Base-by-base conservation (phyloP, 2,888 invertebrate genomes). In the Hypsopygia costalis region DNA sequence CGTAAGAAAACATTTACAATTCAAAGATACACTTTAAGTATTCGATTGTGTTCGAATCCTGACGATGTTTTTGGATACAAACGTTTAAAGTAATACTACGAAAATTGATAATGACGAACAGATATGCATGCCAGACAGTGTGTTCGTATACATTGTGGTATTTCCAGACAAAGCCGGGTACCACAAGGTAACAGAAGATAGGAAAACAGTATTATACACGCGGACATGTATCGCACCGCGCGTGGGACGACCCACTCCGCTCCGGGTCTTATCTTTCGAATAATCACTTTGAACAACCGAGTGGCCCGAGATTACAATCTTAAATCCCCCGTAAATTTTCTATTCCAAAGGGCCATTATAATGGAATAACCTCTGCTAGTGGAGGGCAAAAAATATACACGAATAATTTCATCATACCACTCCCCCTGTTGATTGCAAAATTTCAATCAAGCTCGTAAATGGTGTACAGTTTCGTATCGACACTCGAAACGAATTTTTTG, bases 361-460 rank as follows among this genome's bases (percentile, higher is more conserved):
- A 81, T 75, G 69, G 69, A 78, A 79, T 73, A 80, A 79, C 74
- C 74, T 79, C 75, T 59, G 61, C 62, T 62, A 63, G 67, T 69
- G 66, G 66, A 70, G 77, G 73, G 74, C 62, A 69, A 81, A 85
- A 86, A 81, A 81, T 82, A 76, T 85, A 86, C 73, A 82, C 71
- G 72, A 82, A 87, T 87, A 87, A 88, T 86, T 87, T 79, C 79
- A 85, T 83, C 81, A 82, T 76, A 70, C 58, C 63, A 67, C 78
- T 77, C 81, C 83, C 85, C 85, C 74, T 77, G 81, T 81, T 86
- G 85, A 86, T 87, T 87, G 87, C 86, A 55, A 88, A 87, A 87
- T 87, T 88, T 87, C 87, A 87, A 87, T 88, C 87, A 87, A 80
- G 70, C 77, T 69, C 76, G 81, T 85, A 86, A 87, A 86, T 85